Evolutionary conservation across 2,797 vertebrate genomes (phyloP).

Genomic region (Pantherophis alleghaniensis): DNA sequence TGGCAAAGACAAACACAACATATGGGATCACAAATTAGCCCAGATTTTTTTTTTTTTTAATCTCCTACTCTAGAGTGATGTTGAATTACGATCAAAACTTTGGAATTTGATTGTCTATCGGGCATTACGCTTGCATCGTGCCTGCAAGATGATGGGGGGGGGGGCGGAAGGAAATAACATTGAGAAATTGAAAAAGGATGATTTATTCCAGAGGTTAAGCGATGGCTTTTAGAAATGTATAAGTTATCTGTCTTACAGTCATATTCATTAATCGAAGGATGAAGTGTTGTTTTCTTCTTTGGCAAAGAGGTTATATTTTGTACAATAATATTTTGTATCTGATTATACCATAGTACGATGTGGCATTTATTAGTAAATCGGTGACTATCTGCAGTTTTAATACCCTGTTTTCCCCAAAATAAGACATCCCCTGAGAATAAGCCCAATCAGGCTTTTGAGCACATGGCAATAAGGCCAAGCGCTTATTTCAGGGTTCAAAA

Average conservation of each 20-base stretch:
- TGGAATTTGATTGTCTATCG: neutral
- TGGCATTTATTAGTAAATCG: neutral
- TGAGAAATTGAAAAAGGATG: neutral
- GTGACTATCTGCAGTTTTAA: neutral
- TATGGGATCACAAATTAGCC: neutral
- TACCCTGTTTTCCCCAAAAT: neutral
- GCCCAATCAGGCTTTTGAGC: too few relatives aligned
- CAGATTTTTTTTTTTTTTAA: neutral
- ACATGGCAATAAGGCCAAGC: too few relatives aligned
- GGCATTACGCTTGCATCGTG: neutral
- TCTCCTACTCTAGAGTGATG: neutral
- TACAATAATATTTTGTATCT: neutral
- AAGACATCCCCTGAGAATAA: too few relatives aligned
- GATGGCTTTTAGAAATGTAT: neutral
- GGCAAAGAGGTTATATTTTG: neutral
- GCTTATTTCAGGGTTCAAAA: too few relatives aligned
- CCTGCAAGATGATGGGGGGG: neutral
- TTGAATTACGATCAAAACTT: neutral
- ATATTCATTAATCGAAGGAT: neutral
- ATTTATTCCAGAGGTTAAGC: neutral
- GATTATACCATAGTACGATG: neutral
- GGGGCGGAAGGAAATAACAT: neutral
- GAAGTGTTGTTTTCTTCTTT: neutral
- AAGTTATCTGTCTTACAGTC: neutral
- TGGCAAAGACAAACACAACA: neutral